Evolutionary conservation across 2,888 invertebrate species (phyloP), one percentile per base, ranked within the genome.

Genomic region (Frankliniella fusca): DNA sequence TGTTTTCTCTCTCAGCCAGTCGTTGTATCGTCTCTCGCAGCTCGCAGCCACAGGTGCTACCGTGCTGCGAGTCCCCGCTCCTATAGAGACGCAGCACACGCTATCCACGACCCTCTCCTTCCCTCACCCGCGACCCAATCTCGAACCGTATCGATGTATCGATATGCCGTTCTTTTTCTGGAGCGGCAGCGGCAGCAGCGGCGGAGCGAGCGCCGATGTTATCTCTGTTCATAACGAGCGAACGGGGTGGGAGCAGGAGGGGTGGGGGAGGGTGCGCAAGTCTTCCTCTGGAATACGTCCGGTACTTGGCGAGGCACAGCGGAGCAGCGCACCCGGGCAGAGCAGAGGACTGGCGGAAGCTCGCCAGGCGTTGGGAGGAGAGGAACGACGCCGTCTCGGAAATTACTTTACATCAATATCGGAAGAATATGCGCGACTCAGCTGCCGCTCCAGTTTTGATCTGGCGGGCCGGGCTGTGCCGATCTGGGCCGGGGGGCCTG

Each of bases 371-470:
- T 2, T 2, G 38, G 38, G 38, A 38, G 3, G 38, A 38, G 38
- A 38, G 5, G 38, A 2, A 38, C 38, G 38, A 38, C 38, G 38
- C 38, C 38, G 38, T 38, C 38, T 61, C 61, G 61, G 61, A 61
- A 61, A 61, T 61, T 61, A 61, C 61, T 61, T 61, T 61, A 61
- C 61, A 61, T 61, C 61, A 61, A 61, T 61, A 61, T 61, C 61
- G 61, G n/a, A n/a, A 18, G 61, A 61, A 61, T 61, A 15, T 61
- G 61, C 61, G 61, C 61, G 61, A 61, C 61, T 61, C 61, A 61
- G 61, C 61, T 61, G 61, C 61, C 15, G 61, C 54, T 54, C 2
- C 54, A 15, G 54, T n/a, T 61, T n/a, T 15, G 61, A 61, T 18
- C 61, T 18, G 3, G 18, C 61, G 61, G 54, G 54, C 15, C 18